Base-by-base conservation (phyloP, 2,113 vertebrate genomes). In the Reinhardtius hippoglossoides region DNA sequence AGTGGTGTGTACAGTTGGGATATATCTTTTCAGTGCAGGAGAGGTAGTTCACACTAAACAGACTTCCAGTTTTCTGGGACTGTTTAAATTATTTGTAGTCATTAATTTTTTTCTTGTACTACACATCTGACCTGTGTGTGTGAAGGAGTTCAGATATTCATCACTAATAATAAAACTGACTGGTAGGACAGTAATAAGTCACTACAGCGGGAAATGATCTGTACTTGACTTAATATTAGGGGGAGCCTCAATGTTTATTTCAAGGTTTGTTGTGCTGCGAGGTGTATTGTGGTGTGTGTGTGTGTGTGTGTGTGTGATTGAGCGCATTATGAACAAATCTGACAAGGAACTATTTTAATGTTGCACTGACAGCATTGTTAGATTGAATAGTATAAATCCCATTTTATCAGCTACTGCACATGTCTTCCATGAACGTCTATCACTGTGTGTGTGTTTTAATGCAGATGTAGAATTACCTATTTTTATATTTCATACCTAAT, bases 291-390 rank as follows among this genome's bases (percentile, higher is more conserved):
- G n/a, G n/a, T n/a, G n/a, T n/a, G n/a, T n/a, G n/a, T 10, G 50
- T 54, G 20, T 54, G 48, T n/a, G 46, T 7, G 48, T 50, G 18
- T 7, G 48, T 50, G 50, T 21, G 44, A 46, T 46, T 16, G 44
- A 46, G 13, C 14, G 15, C 5, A 16, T 52, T 52, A n/a, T 2
- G 4, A 54, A 54, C 50, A 54, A 52, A 18, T 64, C 20, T 63
- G 20, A 73, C 3, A 18, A 55, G n/a, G 5, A 26, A 37, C 13
- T 8, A 20, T 57, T 72, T 27, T 10, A 40, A 63, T 35, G 10
- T 63, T 76, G n/a, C 46, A 66, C 66, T 66, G 20, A 60, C 27
- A 63, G 15, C 2, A 46, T 46, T 46, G 44, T 14, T 46, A 15
- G 44, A 46, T 46, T 37, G 35, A 37, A 37, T 9, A 9, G 35